phyloP scores from a whole-genome alignment of 2,797 vertebrate species.

The Psittacula echo region DNA sequence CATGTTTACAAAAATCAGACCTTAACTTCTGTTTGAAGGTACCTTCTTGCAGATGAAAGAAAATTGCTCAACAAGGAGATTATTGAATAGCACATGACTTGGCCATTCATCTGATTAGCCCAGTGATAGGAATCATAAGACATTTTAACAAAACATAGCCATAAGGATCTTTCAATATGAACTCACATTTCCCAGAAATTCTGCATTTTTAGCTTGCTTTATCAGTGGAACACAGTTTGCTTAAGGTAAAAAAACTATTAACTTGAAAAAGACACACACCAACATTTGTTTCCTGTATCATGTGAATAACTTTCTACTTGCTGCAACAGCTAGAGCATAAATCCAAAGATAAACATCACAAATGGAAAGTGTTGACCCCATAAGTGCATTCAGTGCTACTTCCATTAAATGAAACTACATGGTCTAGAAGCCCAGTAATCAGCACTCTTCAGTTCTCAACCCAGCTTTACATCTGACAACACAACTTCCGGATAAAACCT shows the following conservation, averaged over 20 bases:
- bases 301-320: slow-evolving; percentile 6
- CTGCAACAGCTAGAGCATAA: neutral
- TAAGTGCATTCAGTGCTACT: neutral
- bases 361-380: neutral
- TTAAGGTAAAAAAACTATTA: neutral
- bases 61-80: slow-evolving; percentile 58
- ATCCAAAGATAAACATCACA: neutral
- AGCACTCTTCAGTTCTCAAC: neutral
- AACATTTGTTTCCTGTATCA: neutral
- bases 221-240: slow-evolving; percentile 47
- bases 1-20: neutral
- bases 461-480: neutral
- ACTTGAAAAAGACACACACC: slow-evolving; percentile 1
- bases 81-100: slow-evolving; percentile 75
- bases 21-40: neutral
- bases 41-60: slow-evolving; percentile 1
- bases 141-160: slow-evolving; percentile 39
- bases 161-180: neutral
- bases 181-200: slow-evolving; percentile 17
- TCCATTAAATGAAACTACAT: neutral
- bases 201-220: neutral
- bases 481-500: neutral
- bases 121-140: slow-evolving; percentile 74
- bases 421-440: neutral
- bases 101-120: slow-evolving; percentile 70